Evolutionary conservation across 2,797 vertebrate genomes (phyloP).

Genomic region (Forpus xanthops): DNA sequence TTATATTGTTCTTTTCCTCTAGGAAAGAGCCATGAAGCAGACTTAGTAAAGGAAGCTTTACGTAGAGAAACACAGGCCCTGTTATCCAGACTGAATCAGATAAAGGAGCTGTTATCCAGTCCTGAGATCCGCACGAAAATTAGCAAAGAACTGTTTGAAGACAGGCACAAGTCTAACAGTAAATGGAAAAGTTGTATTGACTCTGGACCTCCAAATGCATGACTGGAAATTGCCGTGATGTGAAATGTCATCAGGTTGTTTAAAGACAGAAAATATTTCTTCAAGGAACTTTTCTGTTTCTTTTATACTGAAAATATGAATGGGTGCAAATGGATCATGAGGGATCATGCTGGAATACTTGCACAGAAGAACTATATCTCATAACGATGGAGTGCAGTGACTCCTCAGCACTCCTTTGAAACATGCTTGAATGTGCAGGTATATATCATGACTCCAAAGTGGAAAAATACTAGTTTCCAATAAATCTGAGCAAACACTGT

Average conservation of each 20-base stretch:
- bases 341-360: neutral
- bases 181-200: slow-evolving; percentile 22
- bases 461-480: neutral
- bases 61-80: slow-evolving; percentile 72
- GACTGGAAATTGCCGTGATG: neutral
- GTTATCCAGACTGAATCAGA: slow-evolving; percentile 75
- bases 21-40: slow-evolving; percentile 77
- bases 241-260: neutral
- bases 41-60: slow-evolving; percentile 77
- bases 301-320: neutral
- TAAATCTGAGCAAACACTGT: slow-evolving; percentile 43
- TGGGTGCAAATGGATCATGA: neutral
- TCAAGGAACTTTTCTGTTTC: slow-evolving; percentile 16
- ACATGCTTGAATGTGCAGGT: neutral
- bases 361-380: neutral
- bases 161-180: slow-evolving; percentile 24
- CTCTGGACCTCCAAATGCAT: neutral
- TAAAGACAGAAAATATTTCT: neutral
- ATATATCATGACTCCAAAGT: neutral
- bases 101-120: slow-evolving; percentile 80
- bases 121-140: slow-evolving; percentile 78
- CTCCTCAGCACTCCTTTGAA: neutral
- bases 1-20: slow-evolving; percentile 74
- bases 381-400: neutral
- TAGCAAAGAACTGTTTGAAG: slow-evolving; percentile 75